Conservation (phyloP, 2,888 invertebrate species). For the Gandaritis pyraliata region DNA sequence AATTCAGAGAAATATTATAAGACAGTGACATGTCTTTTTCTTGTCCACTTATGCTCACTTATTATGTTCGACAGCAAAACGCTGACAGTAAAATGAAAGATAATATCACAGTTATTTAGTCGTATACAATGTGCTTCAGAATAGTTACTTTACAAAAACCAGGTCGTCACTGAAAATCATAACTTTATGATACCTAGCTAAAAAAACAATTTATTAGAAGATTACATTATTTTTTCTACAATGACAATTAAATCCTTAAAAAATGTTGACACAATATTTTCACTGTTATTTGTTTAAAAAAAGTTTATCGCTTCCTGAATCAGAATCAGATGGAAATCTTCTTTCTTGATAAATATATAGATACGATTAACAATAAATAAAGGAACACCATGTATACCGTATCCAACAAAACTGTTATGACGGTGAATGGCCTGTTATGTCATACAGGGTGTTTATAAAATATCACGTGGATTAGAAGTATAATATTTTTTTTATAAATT, state of each 20-base stretch:
- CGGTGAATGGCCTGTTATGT: conserved; percentile 1
- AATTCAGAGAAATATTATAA: not conserved
- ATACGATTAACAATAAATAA: not conserved
- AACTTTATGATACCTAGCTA: too few species aligned
- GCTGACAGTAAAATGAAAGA: conserved; percentile 11
- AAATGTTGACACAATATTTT: too few species aligned
- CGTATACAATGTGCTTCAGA: not conserved
- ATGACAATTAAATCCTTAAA: too few species aligned
- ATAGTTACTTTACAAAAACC: too few species aligned
- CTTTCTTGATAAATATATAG: too few species aligned
- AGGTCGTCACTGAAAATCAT: too few species aligned
- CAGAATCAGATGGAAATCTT: too few species aligned
- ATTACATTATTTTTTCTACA: too few species aligned
- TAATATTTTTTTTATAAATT: too few species aligned
- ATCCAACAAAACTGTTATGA: conserved; percentile 36
- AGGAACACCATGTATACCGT: conserved; percentile 5
- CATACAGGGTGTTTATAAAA: conserved; percentile 12
- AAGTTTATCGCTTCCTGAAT: too few species aligned
- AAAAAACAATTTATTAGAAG: too few species aligned
- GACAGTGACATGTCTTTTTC: conserved; percentile 8
- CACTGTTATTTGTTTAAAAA: too few species aligned
- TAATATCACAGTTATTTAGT: conserved; percentile 5
- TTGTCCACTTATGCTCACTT: conserved; percentile 17
- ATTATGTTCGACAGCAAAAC: conserved; percentile 5
- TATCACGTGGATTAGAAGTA: not conserved